Base-by-base conservation (phyloP, 2,888 invertebrate species). In the Hesperia comma region DNA sequence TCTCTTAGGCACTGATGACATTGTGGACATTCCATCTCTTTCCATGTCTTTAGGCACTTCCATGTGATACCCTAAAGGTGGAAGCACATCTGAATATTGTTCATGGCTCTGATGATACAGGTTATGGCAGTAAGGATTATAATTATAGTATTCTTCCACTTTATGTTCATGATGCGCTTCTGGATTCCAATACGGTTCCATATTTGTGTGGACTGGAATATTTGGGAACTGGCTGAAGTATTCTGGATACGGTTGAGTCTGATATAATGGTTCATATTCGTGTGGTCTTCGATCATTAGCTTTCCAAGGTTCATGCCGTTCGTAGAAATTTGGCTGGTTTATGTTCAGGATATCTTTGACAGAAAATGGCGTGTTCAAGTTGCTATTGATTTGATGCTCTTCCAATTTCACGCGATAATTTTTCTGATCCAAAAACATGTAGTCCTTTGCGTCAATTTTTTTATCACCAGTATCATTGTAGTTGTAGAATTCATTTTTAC, bases 311-410 rank as follows among this genome's bases (percentile, higher is more conserved):
- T 90, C 90, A 60, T 74, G 84, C 69, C 87, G 77, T 64, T 91
- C 91, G 73, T 85, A 90, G 67, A 76, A 84, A 41, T 81, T 82
- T 53, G 82, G 79, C 3, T 88, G 90, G 69, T 85, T 86, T 57
- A 85, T 86, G 63, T 85, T 92, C 12, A 92, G 71, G 15, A 92
- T 92, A 66, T 92, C 91, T 71, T 90, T 92, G 0, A 92, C 92
- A 0, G 81, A 86, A 71, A 92, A 92, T n/a, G 92, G 91, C 6
- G 92, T 92, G 21, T 74, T 80, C 21, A 84, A 72, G 69, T 74
- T 84, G 21, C 81, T 78, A 19, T 77, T 81, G 12, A 69, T 68
- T 15, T 69, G 73, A 7, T 76, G 68, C 0, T 88, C 88, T 40
- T 89, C 89, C 0, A 81, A 57, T 75, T 88, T 89, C 26, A 81